Base-by-base conservation (phyloP, 2,113 vertebrate genomes). In the Oncorhynchus keta region DNA sequence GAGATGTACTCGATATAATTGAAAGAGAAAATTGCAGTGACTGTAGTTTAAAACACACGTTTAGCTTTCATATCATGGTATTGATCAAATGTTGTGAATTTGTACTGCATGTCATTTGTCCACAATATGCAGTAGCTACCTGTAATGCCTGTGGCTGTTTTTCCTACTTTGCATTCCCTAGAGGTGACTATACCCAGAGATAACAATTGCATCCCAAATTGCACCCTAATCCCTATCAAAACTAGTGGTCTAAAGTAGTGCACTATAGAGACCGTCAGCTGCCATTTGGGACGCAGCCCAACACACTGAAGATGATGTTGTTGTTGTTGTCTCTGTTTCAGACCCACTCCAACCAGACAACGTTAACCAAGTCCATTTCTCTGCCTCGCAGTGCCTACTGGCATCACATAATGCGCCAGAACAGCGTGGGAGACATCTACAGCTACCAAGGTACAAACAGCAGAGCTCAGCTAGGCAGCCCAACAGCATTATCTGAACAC, bases 331-430 rank as follows among this genome's bases (percentile, higher is more conserved):
- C 68, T 86, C 72, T 91, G 72, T 94, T 94, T 78, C 89, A 99
- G 97, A 95, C 96, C 85, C 95, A 97, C 90, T 96, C 95, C 79
- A 96, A 94, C 79, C 96, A 98, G 85, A 95, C 92, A 24, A 62
- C 12, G 20, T 91, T 98, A 87, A 96, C 95, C 83, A 98, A 97
- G 91, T 98, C 98, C 18, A 96, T 98, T 87, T 98, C 98, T 59
- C 95, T 99, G 79, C 98, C 97, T 73, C 96, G 98, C 8, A 99
- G 98, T 20, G 97, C 96, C 0, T 99, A 99, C 87, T 99, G 97
- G 97, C 98, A 99, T 85, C 97, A 99, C 83, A 99, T 99, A 90
- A 99, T 96, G 2, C 95, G 96, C 76, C 98, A 99, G 92, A 97
- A 94, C 94, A 99, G 98, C 68, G 93, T 97, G 78, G 97, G 97